A percentile compares a stretch with the other conserved stretches of the same genome.
These are phyloP conservation scores for Antheraea yamamai DNA, from an alignment of 2,888 invertebrate species.

Conservation along the genomic window DNA sequence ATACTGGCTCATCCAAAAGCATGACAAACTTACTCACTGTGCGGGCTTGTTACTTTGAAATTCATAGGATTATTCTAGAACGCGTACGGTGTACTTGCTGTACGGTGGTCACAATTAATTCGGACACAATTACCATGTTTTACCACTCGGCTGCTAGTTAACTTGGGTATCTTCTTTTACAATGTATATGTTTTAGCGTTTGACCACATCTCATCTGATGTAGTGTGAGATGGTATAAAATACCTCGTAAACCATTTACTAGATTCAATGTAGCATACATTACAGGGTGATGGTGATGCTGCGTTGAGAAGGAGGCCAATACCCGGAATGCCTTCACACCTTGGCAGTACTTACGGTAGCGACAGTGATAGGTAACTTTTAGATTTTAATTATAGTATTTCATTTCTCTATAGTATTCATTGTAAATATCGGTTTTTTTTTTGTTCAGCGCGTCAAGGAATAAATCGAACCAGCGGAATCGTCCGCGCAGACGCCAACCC, in stretches of 20 bases:
- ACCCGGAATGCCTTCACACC: constrained; percentile 60
- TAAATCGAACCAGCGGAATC: constrained; percentile 71
- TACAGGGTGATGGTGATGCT: constrained; percentile 63
- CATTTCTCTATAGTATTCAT: background rate
- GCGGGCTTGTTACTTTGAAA: too few species aligned
- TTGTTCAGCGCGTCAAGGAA: constrained; percentile 61
- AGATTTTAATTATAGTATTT: constrained; percentile 28
- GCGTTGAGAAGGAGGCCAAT: constrained; percentile 51
- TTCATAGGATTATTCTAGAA: too few species aligned
- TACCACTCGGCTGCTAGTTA: too few species aligned
- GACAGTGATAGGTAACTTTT: constrained; percentile 68
- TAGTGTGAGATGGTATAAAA: too few species aligned
- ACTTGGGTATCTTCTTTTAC: too few species aligned
- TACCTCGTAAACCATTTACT: background rate
- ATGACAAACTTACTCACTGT: too few species aligned
- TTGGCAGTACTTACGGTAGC: constrained; percentile 67
- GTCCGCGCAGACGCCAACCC: constrained; percentile 61
- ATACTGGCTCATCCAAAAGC: too few species aligned
- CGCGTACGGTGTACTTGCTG: too few species aligned
- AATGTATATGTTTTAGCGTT: too few species aligned
- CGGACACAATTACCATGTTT: too few species aligned
- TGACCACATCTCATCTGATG: too few species aligned
- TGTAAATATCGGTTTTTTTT: constrained; percentile 1
- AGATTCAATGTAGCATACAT: background rate
- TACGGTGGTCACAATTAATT: too few species aligned